Evolutionary conservation across 2,888 invertebrate species (phyloP), one percentile per base, ranked within the genome.

Genomic region (Ecliptopera silaceata): DNA sequence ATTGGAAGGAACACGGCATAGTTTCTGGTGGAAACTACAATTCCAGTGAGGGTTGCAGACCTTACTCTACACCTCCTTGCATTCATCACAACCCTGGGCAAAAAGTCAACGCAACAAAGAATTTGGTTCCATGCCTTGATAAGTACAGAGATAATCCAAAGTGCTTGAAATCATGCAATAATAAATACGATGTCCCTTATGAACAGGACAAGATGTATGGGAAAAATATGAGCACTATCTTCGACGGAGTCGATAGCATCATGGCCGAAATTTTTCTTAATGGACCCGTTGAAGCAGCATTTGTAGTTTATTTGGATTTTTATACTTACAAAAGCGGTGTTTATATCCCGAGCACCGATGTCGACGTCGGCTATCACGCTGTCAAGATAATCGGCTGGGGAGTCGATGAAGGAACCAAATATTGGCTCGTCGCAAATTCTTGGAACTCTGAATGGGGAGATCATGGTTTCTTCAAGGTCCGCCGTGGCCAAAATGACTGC

Each of bases 391-490:
- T 97, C 45, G 97, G 98, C 10, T 98, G 97, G 96, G 98, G 98
- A 36, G 94, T 93, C 0, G 95, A 96, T 63, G 92, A 94, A 42
- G 93, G 93, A 10, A 93, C 92, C 44, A 95, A 96, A 43, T 98
- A 97, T 83, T 98, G 98, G 98, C 92, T 97, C 15, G 94, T 97
- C 68, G 97, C 96, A 49, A 98, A 98, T 90, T 97, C 97, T 0
- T 98, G 98, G 98, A 98, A 98, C 88, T 92, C 93, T 0, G 97
- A 97, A 80, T 98, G 98, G 97, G 98, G 98, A 63, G 95, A 96
- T 78, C 93, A 94, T 76, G 97, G 97, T 3, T 97, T 93, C 86
- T 97, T 98, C 91, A 97, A 97, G 84, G 97, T 98, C 63, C 86
- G 96, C 13, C 93, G 97, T 56, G 98, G 97, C 1, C 79, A 88